Conservation (phyloP, 2,113 vertebrate species). For the Coracopsis vasa region DNA sequence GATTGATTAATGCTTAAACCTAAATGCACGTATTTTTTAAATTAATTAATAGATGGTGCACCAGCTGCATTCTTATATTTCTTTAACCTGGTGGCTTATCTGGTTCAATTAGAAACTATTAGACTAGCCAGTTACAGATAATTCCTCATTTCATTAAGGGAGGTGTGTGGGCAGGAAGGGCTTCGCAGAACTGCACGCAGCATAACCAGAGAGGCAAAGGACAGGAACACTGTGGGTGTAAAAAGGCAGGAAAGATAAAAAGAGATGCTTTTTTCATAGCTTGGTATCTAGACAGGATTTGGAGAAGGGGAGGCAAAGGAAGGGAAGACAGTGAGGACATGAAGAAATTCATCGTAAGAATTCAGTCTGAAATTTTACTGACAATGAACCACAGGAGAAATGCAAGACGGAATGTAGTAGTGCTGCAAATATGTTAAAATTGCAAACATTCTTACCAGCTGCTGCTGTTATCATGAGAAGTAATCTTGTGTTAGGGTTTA, state of each 20-base stretch:
- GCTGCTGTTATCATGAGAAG: conserved; percentile 70
- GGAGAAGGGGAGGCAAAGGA: background rate
- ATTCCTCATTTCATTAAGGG: background rate
- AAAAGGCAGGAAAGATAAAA: background rate
- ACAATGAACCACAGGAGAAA: conserved; percentile 59
- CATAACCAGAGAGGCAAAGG: background rate
- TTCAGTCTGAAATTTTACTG: conserved; percentile 32
- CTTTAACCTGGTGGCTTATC: background rate
- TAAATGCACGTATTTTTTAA: background rate
- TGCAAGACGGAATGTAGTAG: conserved; percentile 52
- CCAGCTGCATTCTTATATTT: background rate
- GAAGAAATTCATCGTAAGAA: background rate
- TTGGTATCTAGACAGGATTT: background rate
- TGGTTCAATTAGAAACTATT: background rate
- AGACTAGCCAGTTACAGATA: background rate
- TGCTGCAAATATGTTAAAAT: conserved; percentile 69
- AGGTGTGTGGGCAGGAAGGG: background rate
- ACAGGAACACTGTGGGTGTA: background rate
- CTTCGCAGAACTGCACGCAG: background rate
- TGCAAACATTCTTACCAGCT: conserved; percentile 78
- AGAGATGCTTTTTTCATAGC: background rate
- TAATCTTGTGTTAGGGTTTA: conserved; percentile 70
- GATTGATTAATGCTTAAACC: background rate
- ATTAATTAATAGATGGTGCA: background rate
- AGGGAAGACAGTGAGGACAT: background rate